Evolutionary conservation across 2,888 invertebrate species (phyloP).

Genomic region (Eristalis tenax): DNA sequence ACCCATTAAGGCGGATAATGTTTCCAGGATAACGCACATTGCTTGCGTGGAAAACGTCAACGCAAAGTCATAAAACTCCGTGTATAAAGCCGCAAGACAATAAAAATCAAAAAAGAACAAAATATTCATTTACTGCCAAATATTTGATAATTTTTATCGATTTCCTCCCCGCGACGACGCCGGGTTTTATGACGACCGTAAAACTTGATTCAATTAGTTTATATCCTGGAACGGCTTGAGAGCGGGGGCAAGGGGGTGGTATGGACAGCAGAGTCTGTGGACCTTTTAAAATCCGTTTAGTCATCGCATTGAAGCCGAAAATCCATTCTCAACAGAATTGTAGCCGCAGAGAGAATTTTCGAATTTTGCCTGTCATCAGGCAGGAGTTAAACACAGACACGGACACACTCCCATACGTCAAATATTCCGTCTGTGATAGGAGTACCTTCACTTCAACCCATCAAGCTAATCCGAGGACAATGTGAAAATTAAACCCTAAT

Average conservation of each 20-base stretch:
- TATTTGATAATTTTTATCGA: constrained; percentile 54
- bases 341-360: constrained; percentile 6
- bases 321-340: neutral
- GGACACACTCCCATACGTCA: neutral
- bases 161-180: constrained; percentile 7
- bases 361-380: constrained; percentile 37
- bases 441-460: constrained; percentile 22
- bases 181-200: constrained; percentile 49
- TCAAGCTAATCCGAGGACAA: constrained; percentile 69
- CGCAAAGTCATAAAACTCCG: constrained; percentile 33
- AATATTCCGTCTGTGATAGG: neutral
- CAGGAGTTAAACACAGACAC: constrained; percentile 34
- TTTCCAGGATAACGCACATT: constrained; percentile 14
- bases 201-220: constrained; percentile 46
- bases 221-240: constrained; percentile 16
- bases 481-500: constrained; percentile 71
- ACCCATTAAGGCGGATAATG: constrained; percentile 21
- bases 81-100: constrained; percentile 25
- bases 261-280: too few relatives aligned
- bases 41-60: constrained; percentile 30
- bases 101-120: constrained; percentile 26
- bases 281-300: neutral
- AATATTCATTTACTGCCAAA: constrained; percentile 27
- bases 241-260: neutral
- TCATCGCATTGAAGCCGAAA: neutral